Evolutionary conservation across 2,797 vertebrate species (phyloP).

Genomic region (Urophycis tenuis): DNA sequence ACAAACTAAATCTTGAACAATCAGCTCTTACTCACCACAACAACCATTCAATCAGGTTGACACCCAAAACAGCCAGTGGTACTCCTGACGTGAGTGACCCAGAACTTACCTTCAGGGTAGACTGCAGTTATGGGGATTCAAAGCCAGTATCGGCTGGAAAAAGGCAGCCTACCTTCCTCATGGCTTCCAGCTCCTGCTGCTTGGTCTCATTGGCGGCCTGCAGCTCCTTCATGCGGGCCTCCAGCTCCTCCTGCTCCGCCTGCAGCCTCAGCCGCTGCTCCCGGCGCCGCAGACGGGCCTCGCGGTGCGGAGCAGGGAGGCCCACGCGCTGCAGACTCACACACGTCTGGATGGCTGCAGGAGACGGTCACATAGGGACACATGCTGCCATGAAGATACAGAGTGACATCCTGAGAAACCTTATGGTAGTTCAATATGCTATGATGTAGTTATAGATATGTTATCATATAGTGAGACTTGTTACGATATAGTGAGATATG

Average conservation of each 20-base stretch:
- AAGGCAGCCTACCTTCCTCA: slow-evolving; percentile 77
- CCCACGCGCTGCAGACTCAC: slow-evolving; percentile 76
- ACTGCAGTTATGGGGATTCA: not conserved
- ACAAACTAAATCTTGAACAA: too few relatives aligned
- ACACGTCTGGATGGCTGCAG: slow-evolving; percentile 82
- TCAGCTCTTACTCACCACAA: too few relatives aligned
- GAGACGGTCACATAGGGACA: too few relatives aligned
- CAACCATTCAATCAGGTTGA: too few relatives aligned
- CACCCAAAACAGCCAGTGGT: not conserved
- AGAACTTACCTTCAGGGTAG: not conserved
- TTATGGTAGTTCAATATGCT: too few relatives aligned
- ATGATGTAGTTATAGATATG: too few relatives aligned
- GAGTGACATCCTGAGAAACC: too few relatives aligned
- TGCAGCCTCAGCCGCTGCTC: slow-evolving; percentile 80
- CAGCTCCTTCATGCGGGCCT: slow-evolving; percentile 87
- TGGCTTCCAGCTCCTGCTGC: slow-evolving; percentile 85
- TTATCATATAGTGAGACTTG: too few relatives aligned
- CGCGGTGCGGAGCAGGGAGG: slow-evolving; percentile 81
- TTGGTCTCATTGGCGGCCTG: slow-evolving; percentile 88
- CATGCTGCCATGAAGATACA: too few relatives aligned
- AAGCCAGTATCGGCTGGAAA: not conserved
- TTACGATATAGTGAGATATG: not conserved
- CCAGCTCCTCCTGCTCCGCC: slow-evolving; percentile 87
- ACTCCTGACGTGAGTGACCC: too few relatives aligned
- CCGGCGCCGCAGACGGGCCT: slow-evolving; percentile 80